Conservation (phyloP, 2,888 invertebrate species). For the Prosopocoilus inquinatus region DNA sequence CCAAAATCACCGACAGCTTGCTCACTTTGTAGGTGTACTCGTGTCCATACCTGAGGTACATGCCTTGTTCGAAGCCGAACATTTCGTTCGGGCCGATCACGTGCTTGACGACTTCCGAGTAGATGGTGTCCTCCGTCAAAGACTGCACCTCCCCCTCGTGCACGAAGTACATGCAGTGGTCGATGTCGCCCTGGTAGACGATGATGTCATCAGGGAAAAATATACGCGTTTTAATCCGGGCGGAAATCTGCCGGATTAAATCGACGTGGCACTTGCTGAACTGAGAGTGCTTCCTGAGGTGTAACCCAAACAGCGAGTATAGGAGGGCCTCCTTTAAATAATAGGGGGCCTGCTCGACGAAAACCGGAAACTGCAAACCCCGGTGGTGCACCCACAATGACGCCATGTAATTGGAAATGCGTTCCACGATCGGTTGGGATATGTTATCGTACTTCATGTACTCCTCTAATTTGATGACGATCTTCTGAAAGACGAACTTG, state of each 20-base stretch:
- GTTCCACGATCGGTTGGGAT: conserved; percentile 17
- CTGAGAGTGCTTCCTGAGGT: conserved; percentile 29
- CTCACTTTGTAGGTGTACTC: conserved; percentile 30
- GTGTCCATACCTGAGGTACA: conserved; percentile 27
- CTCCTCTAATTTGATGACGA: conserved; percentile 17
- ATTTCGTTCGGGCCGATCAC: conserved; percentile 20
- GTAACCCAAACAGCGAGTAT: conserved; percentile 33
- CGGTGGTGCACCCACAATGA: conserved; percentile 15
- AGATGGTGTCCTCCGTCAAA: conserved; percentile 26
- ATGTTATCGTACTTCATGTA: conserved; percentile 16
- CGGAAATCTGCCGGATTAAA: conserved; percentile 32
- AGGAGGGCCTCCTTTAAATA: conserved; percentile 33
- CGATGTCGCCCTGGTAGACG: conserved; percentile 30
- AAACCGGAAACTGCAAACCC: conserved; percentile 24
- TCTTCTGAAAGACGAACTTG: conserved; percentile 14
- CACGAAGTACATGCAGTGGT: conserved; percentile 36
- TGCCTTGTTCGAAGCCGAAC: conserved; percentile 31
- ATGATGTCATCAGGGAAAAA: conserved; percentile 33
- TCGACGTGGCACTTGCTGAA: conserved; percentile 32
- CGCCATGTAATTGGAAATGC: conserved; percentile 19
- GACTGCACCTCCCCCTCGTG: conserved; percentile 31
- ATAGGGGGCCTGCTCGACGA: conserved; percentile 31
- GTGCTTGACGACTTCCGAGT: conserved; percentile 23
- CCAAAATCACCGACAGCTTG: conserved; percentile 22
- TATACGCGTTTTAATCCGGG: conserved; percentile 23